Base-by-base conservation (phyloP, 1,140 invertebrate species). In the Drosophila persimilis region DNA sequence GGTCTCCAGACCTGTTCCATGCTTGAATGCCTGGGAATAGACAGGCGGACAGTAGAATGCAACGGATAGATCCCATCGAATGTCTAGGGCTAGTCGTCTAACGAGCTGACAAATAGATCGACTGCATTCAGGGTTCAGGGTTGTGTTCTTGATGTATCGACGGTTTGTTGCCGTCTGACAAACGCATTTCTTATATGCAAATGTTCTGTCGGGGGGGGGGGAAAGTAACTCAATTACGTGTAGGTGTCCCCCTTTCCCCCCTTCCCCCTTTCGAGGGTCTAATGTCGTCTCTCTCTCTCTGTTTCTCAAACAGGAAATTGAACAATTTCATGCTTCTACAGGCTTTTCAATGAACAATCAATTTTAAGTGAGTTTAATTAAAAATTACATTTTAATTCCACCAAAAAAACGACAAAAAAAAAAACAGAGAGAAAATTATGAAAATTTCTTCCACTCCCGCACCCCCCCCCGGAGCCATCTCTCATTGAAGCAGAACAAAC, bases 351-450 rank as follows among this genome's bases (percentile, higher is more conserved):
- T 69, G 46, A 70, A 72, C 65, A 86, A 72, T 71, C 69, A 76
- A 73, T 66, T 79, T 73, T 60, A 86, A 86, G 66, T 86, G 83
- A 59, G 69, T 77, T 81, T 77, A 85, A 85, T 86, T 85, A 86
- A 81, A 66, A 85, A 85, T 67, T 85, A 85, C 81, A 88, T 81
- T 85, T 85, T 66, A 71, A 85, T 85, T 86, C 77, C 66, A 60
- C 17, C 52, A 80, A 56, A 26, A 24, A 4, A 24, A 24, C 24
- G 4, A 26, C 24, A 26, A 5, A 15, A 15, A 15, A 0, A 31
- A 15, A 31, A 46, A 55, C 48, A 41, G 59, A 62, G 1, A 17
- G 17, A 46, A 54, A 53, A 77, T 74, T 74, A 75, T 71, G 55
- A 70, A 65, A 58, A 65, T 80, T 57, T 74, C 50, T 67, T 52